phyloP scores from a whole-genome alignment of 2,113 vertebrate species.

The Grus americana region DNA sequence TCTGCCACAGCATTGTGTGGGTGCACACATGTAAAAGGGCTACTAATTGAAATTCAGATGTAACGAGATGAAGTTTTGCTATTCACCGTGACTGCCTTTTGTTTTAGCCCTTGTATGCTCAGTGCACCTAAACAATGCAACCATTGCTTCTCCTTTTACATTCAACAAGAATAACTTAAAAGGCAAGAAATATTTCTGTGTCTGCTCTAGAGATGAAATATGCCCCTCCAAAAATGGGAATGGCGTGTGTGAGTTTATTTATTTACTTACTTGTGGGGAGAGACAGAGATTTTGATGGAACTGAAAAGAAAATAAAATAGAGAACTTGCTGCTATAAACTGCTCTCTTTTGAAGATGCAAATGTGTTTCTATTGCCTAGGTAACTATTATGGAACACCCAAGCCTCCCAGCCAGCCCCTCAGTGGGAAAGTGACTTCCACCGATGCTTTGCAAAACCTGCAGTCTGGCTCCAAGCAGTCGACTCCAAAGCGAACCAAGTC shows the following conservation, averaged over 20 bases:
- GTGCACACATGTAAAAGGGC: conserved; percentile 58
- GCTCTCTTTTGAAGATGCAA: conserved; percentile 78
- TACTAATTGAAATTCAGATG: conserved; percentile 81
- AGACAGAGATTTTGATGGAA: background rate
- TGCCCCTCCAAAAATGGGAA: background rate
- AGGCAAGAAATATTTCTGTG: conserved; percentile 34
- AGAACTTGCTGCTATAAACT: conserved; percentile 20
- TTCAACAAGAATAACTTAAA: conserved; percentile 17
- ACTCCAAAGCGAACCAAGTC: conserved; percentile 94
- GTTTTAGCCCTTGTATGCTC: conserved; percentile 64
- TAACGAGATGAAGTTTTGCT: conserved; percentile 69
- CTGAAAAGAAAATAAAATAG: background rate
- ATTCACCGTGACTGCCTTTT: conserved; percentile 66
- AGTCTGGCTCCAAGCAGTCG: conserved; percentile 89
- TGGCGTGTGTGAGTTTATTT: background rate
- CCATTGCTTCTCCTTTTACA: conserved; percentile 53
- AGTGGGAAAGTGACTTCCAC: conserved; percentile 94
- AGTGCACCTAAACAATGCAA: conserved; percentile 70
- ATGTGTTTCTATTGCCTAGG: conserved; percentile 91
- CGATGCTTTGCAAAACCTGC: conserved; percentile 92
- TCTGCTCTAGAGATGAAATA: conserved; percentile 39
- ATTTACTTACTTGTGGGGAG: background rate
- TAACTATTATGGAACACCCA: conserved; percentile 99
- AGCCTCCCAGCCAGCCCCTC: conserved; percentile 95
- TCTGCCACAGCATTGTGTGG: conserved; percentile 61